Conservation (phyloP, 1,140 invertebrate genomes). For the Heliconius hermathena region DNA sequence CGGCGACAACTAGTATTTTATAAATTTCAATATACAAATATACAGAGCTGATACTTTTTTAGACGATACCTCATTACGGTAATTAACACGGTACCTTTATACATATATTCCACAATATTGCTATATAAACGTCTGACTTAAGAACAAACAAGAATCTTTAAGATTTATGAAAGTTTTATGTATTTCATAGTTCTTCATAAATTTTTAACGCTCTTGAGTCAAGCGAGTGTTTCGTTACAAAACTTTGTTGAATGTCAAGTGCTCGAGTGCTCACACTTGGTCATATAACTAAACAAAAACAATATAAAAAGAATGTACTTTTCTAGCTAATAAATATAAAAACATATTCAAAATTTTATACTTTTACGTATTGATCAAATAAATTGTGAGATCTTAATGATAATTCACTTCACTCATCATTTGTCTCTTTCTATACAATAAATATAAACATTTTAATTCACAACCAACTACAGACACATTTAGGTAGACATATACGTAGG, state of each 20-base stretch:
- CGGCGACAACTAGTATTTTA: too few relatives aligned
- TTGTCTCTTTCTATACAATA: too few relatives aligned
- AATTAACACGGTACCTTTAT: not conserved
- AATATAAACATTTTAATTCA: too few relatives aligned
- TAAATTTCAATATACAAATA: too few relatives aligned
- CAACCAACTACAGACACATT: too few relatives aligned
- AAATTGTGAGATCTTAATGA: too few relatives aligned
- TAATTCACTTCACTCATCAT: too few relatives aligned
- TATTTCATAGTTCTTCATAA: constrained; percentile 27
- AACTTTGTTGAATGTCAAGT: constrained; percentile 23
- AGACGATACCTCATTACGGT: not conserved
- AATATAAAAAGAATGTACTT: not conserved
- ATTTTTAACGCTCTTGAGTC: constrained; percentile 20
- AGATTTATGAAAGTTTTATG: constrained; percentile 18
- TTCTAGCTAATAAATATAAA: not conserved
- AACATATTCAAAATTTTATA: too few relatives aligned
- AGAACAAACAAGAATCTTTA: constrained; percentile 8
- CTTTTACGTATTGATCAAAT: too few relatives aligned
- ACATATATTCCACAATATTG: not conserved
- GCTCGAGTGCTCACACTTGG: not conserved
- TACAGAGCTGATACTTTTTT: too few relatives aligned
- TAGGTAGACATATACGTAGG: too few relatives aligned
- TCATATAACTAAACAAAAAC: constrained; percentile 5
- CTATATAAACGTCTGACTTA: not conserved
- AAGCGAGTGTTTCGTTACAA: constrained; percentile 24